Base-by-base conservation (phyloP, 2,888 invertebrate genomes). In the Heliothis peltigera region DNA sequence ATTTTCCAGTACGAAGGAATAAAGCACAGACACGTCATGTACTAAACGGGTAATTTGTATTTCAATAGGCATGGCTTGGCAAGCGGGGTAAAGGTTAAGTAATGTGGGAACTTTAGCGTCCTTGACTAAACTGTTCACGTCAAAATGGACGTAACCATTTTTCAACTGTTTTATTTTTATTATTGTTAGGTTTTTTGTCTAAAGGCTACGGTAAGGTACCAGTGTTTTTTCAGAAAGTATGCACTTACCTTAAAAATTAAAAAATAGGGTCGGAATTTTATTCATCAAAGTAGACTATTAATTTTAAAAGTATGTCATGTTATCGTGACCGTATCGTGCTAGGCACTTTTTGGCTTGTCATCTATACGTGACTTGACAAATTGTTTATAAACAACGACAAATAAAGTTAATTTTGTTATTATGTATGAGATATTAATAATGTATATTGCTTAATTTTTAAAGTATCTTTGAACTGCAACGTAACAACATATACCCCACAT, bases 51-150 rank as follows among this genome's bases (percentile, higher is more conserved):
- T 78, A 74, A 79, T 81, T 79, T 79, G 75, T 76, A 74, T 80
- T 80, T 77, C 64, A 82, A 79, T 78, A 64, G 65, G 67, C 64
- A 62, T 51, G 60, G 69, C 75, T 71, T 74, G 61, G 73, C 52
- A 66, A 64, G 65, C 51, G 28, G 61, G 60, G 58, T 66, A 81
- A 80, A 84, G 80, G 80, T 80, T 79, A 79, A 73, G 58, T 71
- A 70, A 72, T 77, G 84, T 84, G 84, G 74, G 83, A 85, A 85
- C 69, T 68, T 8, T 10, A 32, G 39, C 57, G 80, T 81, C 82
- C 83, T 84, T 81, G 66, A 35, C 17, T 52, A 74, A 70, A 35
- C 71, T 68, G 70, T 79, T 74, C 71, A 72, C 32, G 70, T 70
- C 7, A 52, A 69, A 61, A 44, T 55, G 28, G 15, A 74, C 68